Base-by-base conservation (phyloP, 2,888 invertebrate species). In the Sisyra nigra region DNA sequence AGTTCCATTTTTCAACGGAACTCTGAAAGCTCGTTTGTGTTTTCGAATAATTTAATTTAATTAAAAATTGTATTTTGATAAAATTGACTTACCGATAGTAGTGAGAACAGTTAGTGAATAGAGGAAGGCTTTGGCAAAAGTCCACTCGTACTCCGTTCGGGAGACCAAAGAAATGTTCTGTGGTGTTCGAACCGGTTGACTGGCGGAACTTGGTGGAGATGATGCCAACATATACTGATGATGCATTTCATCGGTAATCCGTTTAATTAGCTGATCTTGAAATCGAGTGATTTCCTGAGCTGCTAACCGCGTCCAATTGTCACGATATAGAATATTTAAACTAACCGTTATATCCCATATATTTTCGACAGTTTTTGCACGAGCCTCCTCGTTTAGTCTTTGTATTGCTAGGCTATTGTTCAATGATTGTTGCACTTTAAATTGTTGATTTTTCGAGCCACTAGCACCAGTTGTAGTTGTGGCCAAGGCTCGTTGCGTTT, bases 51-150 rank as follows among this genome's bases (percentile, higher is more conserved):
- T 10, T n/a, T 17, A 17, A 13, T 37, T 9, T 15, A 17, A 2
- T 37, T 4, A 3, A 17, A 37, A 3, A 17, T 37, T 17, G n/a
- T 2, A 11, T 13, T 35, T 11, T 14, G 44, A 17, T 36, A 13
- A 47, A 34, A 34, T 48, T 51, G 48, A 68, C 80, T 79, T 62
- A 87, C 87, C 87, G 59, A 87, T 85, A 47, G 87, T 93, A 40
- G 92, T 93, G 54, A 94, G 72, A 50, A 94, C 89, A 31, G 93
- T 93, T 52, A 94, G 72, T 15, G 92, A 92, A 66, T 93, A 94
- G 54, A 94, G 77, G 66, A 94, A 93, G 43, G 93, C 88, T 55
- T 82, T 77, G 44, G 87, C 85, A 60, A 87, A 80, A 60, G 82
- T 86, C 87, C 87, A 88, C 60, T 87, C 85, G 59, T 80, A 75